Percentiles rank a stretch among this genome's conserved stretches.
These are phyloP conservation scores for Aphidius colemani DNA, from an alignment of 2,888 invertebrate genomes.

Conservation along the genomic window DNA sequence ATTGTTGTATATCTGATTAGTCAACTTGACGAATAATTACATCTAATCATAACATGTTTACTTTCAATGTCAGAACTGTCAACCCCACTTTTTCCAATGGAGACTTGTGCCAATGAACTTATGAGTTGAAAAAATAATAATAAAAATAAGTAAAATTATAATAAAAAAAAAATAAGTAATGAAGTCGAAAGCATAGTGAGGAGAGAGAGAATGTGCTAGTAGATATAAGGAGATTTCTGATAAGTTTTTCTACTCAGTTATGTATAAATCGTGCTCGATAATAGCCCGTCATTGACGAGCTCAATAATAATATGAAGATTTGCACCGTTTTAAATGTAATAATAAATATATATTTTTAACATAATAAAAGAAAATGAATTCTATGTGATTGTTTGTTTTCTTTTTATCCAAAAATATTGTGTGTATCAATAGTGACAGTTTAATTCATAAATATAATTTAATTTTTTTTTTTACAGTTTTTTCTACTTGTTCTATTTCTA, in stretches of 20 bases:
- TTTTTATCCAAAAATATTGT: too few relatives aligned
- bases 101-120: conserved; percentile 31
- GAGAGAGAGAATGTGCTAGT: conserved; percentile 32
- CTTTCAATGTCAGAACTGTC: conserved; percentile 6
- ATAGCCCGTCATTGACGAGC: conserved; percentile 33
- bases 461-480: conserved; percentile 37
- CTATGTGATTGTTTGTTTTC: conserved; percentile 14
- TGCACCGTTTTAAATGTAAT: conserved; percentile 41
- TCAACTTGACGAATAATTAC: neutral
- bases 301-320: conserved; percentile 37
- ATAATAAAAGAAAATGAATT: conserved; percentile 17
- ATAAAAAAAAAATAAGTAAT: neutral
- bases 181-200: conserved; percentile 23
- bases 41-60: conserved; percentile 2
- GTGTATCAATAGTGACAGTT: too few relatives aligned
- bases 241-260: conserved; percentile 46
- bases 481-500: conserved; percentile 36
- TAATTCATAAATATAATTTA: neutral
- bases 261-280: conserved; percentile 44
- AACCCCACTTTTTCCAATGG: neutral
- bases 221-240: conserved; percentile 48
- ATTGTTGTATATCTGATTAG: neutral
- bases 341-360: neutral
- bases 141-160: neutral
- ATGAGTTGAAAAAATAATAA: conserved; percentile 28